Percentiles rank a stretch among this genome's conserved stretches.
phyloP scores from a whole-genome alignment of 2,113 vertebrate genomes.

The Phrynosoma blainvillii region DNA sequence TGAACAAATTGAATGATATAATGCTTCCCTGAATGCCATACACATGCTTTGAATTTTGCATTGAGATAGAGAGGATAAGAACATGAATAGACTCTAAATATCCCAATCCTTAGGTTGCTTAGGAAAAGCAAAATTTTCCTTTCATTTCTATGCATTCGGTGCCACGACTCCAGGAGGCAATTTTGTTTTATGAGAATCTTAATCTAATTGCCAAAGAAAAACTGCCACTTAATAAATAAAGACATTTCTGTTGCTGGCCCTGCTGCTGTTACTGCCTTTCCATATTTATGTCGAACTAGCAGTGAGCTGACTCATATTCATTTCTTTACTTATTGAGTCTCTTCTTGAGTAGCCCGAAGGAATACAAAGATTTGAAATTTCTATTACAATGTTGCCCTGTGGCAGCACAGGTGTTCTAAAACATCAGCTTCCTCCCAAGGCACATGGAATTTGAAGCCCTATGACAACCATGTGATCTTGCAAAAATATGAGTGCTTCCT shows the following conservation, averaged over 20 bases:
- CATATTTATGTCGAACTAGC: background rate
- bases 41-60: conserved; percentile 19
- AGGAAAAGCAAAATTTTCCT: background rate
- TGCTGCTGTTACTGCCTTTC: background rate
- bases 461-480: conserved; percentile 57
- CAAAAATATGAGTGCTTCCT: conserved; percentile 66
- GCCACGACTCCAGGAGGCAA: conserved; percentile 35
- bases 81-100: conserved; percentile 48
- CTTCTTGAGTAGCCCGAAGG: conserved; percentile 50
- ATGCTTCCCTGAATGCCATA: conserved; percentile 30
- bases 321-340: conserved; percentile 57
- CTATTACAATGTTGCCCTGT: conserved; percentile 49
- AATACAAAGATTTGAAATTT: conserved; percentile 51
- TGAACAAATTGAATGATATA: conserved; percentile 41
- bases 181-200: conserved; percentile 48
- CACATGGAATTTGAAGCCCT: conserved; percentile 43
- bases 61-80: conserved; percentile 34
- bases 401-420: conserved; percentile 60
- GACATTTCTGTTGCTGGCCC: conserved; percentile 52
- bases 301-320: conserved; percentile 25
- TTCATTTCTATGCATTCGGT: background rate
- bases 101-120: background rate
- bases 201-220: conserved; percentile 41
- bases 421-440: conserved; percentile 46
- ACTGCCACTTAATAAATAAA: conserved; percentile 60